Evolutionary conservation across 2,888 invertebrate species (phyloP).

Genomic region (Polia nebulosa): DNA sequence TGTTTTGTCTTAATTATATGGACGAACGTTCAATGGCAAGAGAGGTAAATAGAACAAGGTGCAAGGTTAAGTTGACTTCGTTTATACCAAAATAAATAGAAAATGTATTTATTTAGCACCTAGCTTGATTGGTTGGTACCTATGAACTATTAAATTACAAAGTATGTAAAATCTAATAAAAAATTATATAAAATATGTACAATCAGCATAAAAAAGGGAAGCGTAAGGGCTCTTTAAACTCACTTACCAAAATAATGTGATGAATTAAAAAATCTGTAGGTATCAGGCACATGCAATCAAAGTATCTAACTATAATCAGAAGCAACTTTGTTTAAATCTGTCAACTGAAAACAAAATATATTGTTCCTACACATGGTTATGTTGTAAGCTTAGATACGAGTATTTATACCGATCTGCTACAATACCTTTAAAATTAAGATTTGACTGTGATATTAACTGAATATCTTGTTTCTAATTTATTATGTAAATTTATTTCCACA

Average conservation of each 20-base stretch:
- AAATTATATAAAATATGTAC: too few relatives aligned
- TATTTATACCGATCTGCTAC: not conserved
- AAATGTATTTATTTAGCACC: too few relatives aligned
- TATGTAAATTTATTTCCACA: slow-evolving; percentile 6
- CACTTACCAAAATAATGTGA: too few relatives aligned
- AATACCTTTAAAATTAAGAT: not conserved
- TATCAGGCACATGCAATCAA: not conserved
- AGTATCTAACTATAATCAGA: too few relatives aligned
- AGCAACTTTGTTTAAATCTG: too few relatives aligned
- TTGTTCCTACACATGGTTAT: not conserved
- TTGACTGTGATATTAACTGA: not conserved
- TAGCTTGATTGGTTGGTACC: too few relatives aligned
- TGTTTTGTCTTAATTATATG: slow-evolving; percentile 87
- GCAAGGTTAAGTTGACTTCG: slow-evolving; percentile 65
- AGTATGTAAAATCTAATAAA: too few relatives aligned
- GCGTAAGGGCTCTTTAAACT: too few relatives aligned
- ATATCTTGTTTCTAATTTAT: not conserved
- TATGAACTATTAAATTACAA: too few relatives aligned
- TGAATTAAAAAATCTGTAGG: too few relatives aligned
- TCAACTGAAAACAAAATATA: not conserved
- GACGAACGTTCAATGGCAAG: slow-evolving; percentile 80
- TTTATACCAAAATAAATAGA: slow-evolving; percentile 11
- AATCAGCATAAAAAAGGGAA: too few relatives aligned
- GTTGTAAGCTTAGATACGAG: not conserved
- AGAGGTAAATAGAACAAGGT: slow-evolving; percentile 62